Evolutionary conservation across 2,113 vertebrate species (phyloP).

Genomic region (Carassius auratus): DNA sequence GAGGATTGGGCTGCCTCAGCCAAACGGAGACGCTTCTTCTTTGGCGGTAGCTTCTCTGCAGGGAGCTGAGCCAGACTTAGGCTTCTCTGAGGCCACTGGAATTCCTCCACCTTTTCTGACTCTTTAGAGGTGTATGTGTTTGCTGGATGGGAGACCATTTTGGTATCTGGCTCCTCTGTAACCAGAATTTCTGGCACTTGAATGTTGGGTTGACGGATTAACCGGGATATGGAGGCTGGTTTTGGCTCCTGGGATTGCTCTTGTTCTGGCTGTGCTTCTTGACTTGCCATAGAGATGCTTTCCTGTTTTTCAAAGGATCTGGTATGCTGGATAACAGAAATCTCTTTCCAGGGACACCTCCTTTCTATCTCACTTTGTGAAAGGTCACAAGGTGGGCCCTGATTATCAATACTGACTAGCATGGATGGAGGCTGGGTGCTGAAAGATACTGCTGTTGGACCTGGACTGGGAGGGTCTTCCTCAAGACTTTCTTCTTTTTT

Average conservation of each 20-base stretch:
- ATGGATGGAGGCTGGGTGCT: slow-evolving; percentile 74
- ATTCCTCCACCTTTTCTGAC: slow-evolving; percentile 89
- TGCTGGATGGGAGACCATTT: slow-evolving; percentile 78
- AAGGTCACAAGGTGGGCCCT: slow-evolving; percentile 63
- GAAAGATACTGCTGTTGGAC: slow-evolving; percentile 69
- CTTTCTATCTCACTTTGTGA: slow-evolving; percentile 74
- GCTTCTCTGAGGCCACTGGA: slow-evolving; percentile 98
- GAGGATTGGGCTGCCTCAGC: slow-evolving; percentile 94
- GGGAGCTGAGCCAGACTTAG: slow-evolving; percentile 94
- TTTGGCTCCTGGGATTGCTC: slow-evolving; percentile 68
- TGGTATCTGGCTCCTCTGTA: slow-evolving; percentile 89
- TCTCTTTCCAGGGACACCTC: slow-evolving; percentile 87
- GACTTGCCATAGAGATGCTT: slow-evolving; percentile 80
- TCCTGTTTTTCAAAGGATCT: slow-evolving; percentile 97
- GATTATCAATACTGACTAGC: slow-evolving; percentile 64
- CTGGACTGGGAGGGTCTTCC: slow-evolving; percentile 85
- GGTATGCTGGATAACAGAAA: slow-evolving; percentile 98
- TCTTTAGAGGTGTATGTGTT: slow-evolving; percentile 78
- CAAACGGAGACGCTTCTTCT: slow-evolving; percentile 95
- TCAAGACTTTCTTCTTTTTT: slow-evolving; percentile 98
- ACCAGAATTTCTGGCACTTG: slow-evolving; percentile 98
- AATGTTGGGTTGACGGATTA: slow-evolving; percentile 96
- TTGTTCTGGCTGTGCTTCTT: slow-evolving; percentile 77
- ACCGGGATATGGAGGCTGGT: slow-evolving; percentile 82
- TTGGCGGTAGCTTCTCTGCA: slow-evolving; percentile 95